A percentile compares a stretch with the other conserved stretches of the same genome.
phyloP scores from a whole-genome alignment of 2,113 vertebrate genomes.

The Nothocercus julius region DNA sequence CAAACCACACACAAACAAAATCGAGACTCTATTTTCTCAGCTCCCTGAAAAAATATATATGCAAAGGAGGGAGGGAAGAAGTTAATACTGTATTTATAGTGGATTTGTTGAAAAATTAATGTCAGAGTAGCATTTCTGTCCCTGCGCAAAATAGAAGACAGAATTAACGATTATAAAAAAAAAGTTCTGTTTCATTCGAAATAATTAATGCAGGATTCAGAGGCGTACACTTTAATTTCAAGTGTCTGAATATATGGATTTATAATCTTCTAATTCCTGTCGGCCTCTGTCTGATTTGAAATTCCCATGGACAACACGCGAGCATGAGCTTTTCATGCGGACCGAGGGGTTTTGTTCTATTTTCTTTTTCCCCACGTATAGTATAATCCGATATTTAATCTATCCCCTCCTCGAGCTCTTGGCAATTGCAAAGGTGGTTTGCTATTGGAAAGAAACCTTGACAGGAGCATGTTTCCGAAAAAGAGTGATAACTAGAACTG shows the following conservation, averaged over 20 bases:
- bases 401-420: conserved; percentile 54
- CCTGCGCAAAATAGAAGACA: neutral
- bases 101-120: neutral
- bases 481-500: conserved; percentile 33
- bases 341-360: neutral
- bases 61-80: neutral
- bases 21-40: neutral
- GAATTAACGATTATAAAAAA: neutral
- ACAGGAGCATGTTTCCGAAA: conserved; percentile 75
- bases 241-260: neutral
- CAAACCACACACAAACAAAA: neutral
- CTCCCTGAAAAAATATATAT: neutral
- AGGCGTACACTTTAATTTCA: neutral
- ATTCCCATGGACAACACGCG: neutral
- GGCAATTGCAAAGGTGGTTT: conserved; percentile 70
- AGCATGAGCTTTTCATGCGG: neutral
- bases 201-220: neutral
- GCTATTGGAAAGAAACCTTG: conserved; percentile 80
- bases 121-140: neutral
- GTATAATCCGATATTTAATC: conserved; percentile 64
- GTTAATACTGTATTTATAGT: neutral
- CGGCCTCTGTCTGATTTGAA: neutral
- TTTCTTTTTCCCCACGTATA: conserved; percentile 14
- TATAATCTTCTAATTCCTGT: neutral
- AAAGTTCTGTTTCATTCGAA: neutral